Evolutionary conservation across 2,797 vertebrate species (phyloP).

Genomic region (Malurus leucopterus): DNA sequence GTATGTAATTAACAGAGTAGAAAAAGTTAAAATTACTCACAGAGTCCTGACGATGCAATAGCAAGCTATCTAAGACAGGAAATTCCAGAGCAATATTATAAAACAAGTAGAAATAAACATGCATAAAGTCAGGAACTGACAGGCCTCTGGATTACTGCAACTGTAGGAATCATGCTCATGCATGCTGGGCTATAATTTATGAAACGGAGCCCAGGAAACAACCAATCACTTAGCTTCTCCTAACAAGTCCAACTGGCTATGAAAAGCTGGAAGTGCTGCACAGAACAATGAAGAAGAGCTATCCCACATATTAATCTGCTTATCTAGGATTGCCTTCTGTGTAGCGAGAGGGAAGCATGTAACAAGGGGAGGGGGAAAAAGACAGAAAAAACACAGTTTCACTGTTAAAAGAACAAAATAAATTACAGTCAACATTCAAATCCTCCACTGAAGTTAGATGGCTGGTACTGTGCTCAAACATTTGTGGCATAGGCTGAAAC

Average conservation of each 20-base stretch:
- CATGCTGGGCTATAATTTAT: slow-evolving; percentile 71
- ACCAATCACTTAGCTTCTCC: slow-evolving; percentile 69
- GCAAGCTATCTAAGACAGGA: slow-evolving; percentile 70
- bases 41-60: slow-evolving; percentile 71
- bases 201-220: slow-evolving; percentile 68
- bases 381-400: background rate
- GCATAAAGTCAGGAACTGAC: slow-evolving; percentile 67
- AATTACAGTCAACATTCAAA: background rate
- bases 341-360: background rate
- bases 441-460: background rate
- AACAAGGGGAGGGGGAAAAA: background rate
- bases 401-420: background rate
- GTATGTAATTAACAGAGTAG: slow-evolving; percentile 61
- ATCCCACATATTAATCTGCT: slow-evolving; percentile 62
- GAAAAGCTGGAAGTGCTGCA: slow-evolving; percentile 62
- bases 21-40: slow-evolving; percentile 73
- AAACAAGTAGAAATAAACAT: slow-evolving; percentile 57
- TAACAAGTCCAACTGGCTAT: slow-evolving; percentile 76
- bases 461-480: background rate
- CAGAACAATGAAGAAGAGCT: slow-evolving; percentile 62
- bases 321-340: slow-evolving; percentile 57
- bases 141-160: slow-evolving; percentile 70
- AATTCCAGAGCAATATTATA: slow-evolving; percentile 68
- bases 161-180: slow-evolving; percentile 64
- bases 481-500: background rate